Evolutionary conservation across 2,797 vertebrate genomes (phyloP).

Genomic region (Rhinatrema bivittatum): DNA sequence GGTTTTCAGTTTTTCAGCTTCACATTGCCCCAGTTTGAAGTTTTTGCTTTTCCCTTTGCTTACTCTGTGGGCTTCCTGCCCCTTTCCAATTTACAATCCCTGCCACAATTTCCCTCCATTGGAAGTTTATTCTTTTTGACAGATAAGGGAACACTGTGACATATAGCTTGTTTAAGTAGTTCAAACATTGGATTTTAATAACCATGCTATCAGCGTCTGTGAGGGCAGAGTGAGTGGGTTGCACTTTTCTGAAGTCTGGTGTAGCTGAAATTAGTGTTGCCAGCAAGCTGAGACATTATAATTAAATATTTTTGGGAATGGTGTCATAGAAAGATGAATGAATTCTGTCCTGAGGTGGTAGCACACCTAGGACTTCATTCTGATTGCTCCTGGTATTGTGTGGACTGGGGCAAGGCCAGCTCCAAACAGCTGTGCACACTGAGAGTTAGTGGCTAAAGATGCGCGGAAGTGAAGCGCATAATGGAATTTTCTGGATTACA

Average conservation of each 20-base stretch:
- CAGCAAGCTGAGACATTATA: constrained; percentile 13
- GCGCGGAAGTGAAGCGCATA: no score
- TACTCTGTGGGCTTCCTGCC: not conserved
- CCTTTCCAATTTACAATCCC: not conserved
- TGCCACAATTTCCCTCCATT: not conserved
- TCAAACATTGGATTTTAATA: constrained; percentile 30
- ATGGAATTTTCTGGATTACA: no score
- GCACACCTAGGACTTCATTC: no score
- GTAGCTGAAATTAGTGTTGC: not conserved
- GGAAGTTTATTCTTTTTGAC: constrained; percentile 3
- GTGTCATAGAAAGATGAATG: constrained; percentile 11
- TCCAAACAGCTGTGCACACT: no score
- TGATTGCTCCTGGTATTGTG: no score
- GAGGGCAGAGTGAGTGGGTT: constrained; percentile 15
- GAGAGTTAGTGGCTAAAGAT: no score
- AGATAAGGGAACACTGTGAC: not conserved
- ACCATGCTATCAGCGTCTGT: constrained; percentile 10
- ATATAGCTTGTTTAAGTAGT: constrained; percentile 1
- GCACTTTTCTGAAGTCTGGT: constrained; percentile 8
- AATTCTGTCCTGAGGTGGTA: no score
- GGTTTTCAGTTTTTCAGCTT: no score
- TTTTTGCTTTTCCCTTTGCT: not conserved
- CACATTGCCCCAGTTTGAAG: no score
- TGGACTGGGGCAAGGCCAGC: no score
- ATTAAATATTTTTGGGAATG: constrained; percentile 10